Percentiles rank a stretch among this genome's conserved stretches.
phyloP scores from a whole-genome alignment of 1,140 invertebrate genomes.

The Drosophila pectinifera region DNA sequence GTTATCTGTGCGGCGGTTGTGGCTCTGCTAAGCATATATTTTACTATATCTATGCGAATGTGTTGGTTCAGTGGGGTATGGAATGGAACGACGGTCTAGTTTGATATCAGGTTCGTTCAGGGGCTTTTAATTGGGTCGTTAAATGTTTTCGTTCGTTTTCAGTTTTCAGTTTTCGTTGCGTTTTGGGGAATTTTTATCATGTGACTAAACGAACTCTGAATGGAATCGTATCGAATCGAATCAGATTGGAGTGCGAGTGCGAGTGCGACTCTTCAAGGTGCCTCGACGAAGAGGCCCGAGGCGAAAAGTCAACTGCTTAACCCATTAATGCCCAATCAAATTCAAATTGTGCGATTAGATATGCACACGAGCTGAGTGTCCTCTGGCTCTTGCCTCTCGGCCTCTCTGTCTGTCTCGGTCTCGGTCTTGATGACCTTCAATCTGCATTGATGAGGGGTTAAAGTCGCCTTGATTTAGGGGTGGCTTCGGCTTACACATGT shows the following conservation, averaged over 20 bases:
- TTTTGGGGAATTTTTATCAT: conserved; percentile 45
- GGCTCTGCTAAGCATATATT: conserved; percentile 62
- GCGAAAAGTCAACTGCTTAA: conserved; percentile 71
- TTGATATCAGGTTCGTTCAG: conserved; percentile 73
- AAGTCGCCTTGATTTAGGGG: conserved; percentile 47
- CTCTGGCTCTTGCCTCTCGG: conserved; percentile 2
- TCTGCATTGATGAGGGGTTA: conserved; percentile 47
- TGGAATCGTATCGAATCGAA: conserved; percentile 20
- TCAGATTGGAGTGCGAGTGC: conserved; percentile 14
- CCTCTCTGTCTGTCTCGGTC: neutral
- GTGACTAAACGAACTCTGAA: conserved; percentile 51
- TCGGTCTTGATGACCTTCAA: conserved; percentile 60
- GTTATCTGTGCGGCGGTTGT: conserved; percentile 54
- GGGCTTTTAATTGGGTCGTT: conserved; percentile 81
- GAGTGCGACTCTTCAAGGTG: conserved; percentile 62
- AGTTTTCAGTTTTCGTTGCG: conserved; percentile 25
- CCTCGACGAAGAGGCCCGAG: conserved; percentile 23
- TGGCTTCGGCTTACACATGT: conserved; percentile 70
- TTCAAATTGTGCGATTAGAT: conserved; percentile 72
- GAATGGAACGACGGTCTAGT: conserved; percentile 27
- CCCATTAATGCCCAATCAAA: conserved; percentile 80
- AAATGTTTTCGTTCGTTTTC: conserved; percentile 62
- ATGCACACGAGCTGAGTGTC: conserved; percentile 46
- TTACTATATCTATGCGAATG: conserved; percentile 71
- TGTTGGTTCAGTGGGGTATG: conserved; percentile 16